Base-by-base conservation (phyloP, 2,113 vertebrate species). In the Brachypteracias leptosomus region DNA sequence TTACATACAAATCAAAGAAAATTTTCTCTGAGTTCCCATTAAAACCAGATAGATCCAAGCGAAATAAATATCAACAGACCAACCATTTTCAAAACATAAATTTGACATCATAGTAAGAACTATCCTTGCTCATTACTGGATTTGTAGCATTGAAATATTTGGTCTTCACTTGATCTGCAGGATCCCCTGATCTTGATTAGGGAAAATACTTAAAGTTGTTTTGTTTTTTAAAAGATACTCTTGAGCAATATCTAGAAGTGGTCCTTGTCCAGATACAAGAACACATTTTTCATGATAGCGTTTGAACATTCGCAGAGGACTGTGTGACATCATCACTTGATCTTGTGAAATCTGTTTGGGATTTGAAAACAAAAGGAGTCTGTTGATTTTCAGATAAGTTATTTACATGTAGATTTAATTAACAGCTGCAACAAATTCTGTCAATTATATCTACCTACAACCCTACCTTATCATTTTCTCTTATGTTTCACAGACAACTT, bases 321-420 rank as follows among this genome's bases (percentile, higher is more conserved):
- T 99, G 97, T 99, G 98, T 4, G 99, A 99, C 96, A 99, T 98
- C 96, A 99, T 96, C 66, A 99, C 98, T 44, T 99, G 99, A 52
- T 99, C 98, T 31, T 98, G 98, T 3, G 97, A 95, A 68, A 99
- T 97, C 99, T 99, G 95, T 29, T 54, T 38, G 57, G 84, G 59
- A 81, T 90, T 77, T 49, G 70, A 89, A 54, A 91, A 33, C 77
- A 93, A 93, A 85, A 88, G 16, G 16, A 62, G 5, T 14, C 58
- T 29, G 55, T n/a, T 87, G 54, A 10, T 71, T 72, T 70, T 38
- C 76, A 89, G 49, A 3, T 20, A n/a, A 61, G 31, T 47, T 75
- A 17, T 67, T 71, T 13, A 31, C 11, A 36, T 17, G 19, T 1
- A 76, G 42, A 82, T 55, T 58, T 61, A 84, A 52, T 44, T 22